Conservation (phyloP, 2,113 vertebrate genomes). For the Sylvietta virens region DNA sequence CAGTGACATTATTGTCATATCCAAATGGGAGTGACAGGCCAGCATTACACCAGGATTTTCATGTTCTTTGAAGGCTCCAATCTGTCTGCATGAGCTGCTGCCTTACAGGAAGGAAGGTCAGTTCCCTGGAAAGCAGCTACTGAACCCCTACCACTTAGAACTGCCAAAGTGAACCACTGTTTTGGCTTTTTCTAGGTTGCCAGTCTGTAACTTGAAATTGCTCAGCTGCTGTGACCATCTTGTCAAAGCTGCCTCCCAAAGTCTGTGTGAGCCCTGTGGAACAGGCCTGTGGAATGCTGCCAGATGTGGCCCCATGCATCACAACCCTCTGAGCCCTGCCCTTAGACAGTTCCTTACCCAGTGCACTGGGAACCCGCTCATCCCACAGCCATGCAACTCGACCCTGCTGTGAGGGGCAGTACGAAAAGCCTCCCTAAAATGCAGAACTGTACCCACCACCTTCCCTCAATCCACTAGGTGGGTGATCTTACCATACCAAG, state of each 20-base stretch:
- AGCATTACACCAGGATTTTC: neutral
- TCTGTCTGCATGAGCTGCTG: neutral
- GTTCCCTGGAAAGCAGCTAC: neutral
- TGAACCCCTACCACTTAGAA: neutral
- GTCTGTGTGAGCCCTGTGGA: neutral
- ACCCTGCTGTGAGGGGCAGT: neutral
- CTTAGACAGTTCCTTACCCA: neutral
- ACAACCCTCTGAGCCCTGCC: neutral
- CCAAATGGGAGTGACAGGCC: neutral
- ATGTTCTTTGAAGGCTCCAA: neutral
- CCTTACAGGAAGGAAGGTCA: neutral
- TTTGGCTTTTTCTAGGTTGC: neutral
- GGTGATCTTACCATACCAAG: neutral
- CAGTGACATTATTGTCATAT: neutral
- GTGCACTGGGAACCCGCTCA: neutral
- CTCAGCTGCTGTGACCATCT: neutral
- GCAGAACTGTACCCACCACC: neutral
- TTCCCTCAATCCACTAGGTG: neutral
- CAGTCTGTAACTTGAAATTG: neutral
- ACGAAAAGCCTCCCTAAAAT: neutral
- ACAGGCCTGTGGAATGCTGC: neutral
- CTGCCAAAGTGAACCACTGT: neutral
- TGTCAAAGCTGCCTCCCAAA: neutral
- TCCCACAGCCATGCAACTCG: neutral
- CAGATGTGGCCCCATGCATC: neutral